Evolutionary conservation across 2,797 vertebrate genomes (phyloP).

Genomic region (Hoplostethus mediterraneus): DNA sequence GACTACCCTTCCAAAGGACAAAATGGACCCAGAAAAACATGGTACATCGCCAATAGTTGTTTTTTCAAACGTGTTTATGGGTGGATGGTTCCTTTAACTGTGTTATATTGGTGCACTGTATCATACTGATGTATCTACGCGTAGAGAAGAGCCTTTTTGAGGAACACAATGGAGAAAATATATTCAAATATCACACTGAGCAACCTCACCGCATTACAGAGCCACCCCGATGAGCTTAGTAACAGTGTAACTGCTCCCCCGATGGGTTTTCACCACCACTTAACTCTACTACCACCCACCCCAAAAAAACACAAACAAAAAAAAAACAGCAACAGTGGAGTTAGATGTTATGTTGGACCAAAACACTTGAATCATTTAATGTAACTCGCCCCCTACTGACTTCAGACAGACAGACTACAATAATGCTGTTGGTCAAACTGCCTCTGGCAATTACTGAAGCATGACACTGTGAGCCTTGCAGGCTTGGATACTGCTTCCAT

Average conservation of each 20-base stretch:
- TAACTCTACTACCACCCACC: slow-evolving; percentile 18
- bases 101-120: neutral
- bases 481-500: slow-evolving; percentile 71
- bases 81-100: too few species aligned
- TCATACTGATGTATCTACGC: neutral
- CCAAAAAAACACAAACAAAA: slow-evolving; percentile 34
- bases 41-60: too few species aligned
- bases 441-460: slow-evolving; percentile 68
- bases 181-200: slow-evolving; percentile 7
- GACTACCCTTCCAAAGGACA: too few species aligned
- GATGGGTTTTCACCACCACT: slow-evolving; percentile 38
- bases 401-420: slow-evolving; percentile 38
- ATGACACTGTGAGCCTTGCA: slow-evolving; percentile 66
- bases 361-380: slow-evolving; percentile 38
- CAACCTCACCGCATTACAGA: slow-evolving; percentile 14
- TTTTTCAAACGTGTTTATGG: too few species aligned
- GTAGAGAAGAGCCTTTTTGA: slow-evolving; percentile 1
- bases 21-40: too few species aligned
- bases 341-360: neutral
- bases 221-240: slow-evolving; percentile 16
- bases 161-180: slow-evolving; percentile 2
- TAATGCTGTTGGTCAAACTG: slow-evolving; percentile 52
- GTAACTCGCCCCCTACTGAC: slow-evolving; percentile 28
- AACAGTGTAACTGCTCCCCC: slow-evolving; percentile 20
- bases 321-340: slow-evolving; percentile 11